Evolutionary conservation across 2,113 vertebrate genomes (phyloP).

Genomic region (Cinclus cinclus): DNA sequence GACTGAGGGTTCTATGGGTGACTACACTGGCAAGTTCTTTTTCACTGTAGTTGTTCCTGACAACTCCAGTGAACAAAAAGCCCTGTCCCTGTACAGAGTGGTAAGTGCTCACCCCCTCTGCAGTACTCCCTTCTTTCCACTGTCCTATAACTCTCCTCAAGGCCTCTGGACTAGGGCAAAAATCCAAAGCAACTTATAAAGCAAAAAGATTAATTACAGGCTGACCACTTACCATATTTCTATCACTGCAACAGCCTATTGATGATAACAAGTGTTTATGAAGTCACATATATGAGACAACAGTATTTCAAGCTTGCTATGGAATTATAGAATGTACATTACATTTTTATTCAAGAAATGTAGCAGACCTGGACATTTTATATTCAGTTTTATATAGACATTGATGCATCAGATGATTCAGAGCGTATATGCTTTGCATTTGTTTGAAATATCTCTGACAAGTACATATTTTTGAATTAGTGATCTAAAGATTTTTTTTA

Average conservation of each 20-base stretch:
- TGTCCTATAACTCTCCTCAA: neutral
- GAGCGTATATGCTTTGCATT: conserved; percentile 17
- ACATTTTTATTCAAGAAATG: neutral
- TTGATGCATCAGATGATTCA: conserved; percentile 43
- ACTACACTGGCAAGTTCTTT: neutral
- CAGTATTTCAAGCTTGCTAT: neutral
- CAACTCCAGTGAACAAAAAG: neutral
- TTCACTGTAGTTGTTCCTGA: neutral
- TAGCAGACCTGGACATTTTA: neutral
- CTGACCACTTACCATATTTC: neutral
- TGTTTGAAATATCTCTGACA: conserved; percentile 59
- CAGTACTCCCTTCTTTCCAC: neutral
- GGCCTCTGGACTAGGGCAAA: neutral
- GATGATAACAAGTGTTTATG: neutral
- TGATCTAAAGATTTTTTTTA: conserved; percentile 65
- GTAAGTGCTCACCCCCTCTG: neutral
- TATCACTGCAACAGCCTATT: neutral
- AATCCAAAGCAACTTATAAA: neutral
- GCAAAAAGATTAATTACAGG: neutral
- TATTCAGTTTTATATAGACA: conserved; percentile 22
- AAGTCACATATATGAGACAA: neutral
- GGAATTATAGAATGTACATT: neutral
- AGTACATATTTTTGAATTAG: conserved; percentile 57
- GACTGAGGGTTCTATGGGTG: rapidly evolving
- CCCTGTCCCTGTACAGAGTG: rapidly evolving